Conservation (phyloP, 1,140 invertebrate species). For the Steinernema feltiae region DNA sequence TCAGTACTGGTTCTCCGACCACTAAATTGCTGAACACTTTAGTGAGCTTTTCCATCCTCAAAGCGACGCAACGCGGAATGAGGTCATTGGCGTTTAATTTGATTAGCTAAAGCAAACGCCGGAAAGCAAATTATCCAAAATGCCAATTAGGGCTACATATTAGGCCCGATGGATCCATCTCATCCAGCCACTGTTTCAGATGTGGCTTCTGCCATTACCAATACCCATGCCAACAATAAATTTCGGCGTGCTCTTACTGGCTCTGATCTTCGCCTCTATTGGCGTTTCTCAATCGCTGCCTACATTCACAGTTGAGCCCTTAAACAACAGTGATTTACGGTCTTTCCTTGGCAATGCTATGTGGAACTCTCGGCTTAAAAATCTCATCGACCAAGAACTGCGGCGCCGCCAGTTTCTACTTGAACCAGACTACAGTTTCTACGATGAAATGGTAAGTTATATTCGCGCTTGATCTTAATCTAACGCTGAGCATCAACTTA, state of each 20-base stretch:
- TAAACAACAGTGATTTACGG: background rate
- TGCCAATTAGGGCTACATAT: background rate
- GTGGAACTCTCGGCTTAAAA: background rate
- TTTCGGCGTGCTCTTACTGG: background rate
- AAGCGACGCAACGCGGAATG: background rate
- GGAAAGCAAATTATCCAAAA: constrained; percentile 5
- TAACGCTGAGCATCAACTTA: background rate
- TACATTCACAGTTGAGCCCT: background rate
- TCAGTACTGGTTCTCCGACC: background rate
- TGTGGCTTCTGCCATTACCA: background rate
- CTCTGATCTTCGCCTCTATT: background rate
- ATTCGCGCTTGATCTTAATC: background rate
- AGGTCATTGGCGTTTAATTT: constrained; percentile 3
- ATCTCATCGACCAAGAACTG: background rate
- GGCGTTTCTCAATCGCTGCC: background rate
- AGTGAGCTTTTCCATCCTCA: background rate
- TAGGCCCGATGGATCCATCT: background rate
- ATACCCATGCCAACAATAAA: background rate
- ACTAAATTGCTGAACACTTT: background rate
- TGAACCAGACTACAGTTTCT: background rate
- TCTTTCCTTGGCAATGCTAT: background rate
- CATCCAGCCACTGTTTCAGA: constrained; percentile 4
- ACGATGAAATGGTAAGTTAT: background rate
- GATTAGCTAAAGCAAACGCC: constrained; percentile 8
- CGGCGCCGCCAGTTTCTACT: background rate